These are phyloP conservation scores for Eretmochelys imbricata DNA, from an alignment of 2,113 vertebrate species.

Conservation along the genomic window DNA sequence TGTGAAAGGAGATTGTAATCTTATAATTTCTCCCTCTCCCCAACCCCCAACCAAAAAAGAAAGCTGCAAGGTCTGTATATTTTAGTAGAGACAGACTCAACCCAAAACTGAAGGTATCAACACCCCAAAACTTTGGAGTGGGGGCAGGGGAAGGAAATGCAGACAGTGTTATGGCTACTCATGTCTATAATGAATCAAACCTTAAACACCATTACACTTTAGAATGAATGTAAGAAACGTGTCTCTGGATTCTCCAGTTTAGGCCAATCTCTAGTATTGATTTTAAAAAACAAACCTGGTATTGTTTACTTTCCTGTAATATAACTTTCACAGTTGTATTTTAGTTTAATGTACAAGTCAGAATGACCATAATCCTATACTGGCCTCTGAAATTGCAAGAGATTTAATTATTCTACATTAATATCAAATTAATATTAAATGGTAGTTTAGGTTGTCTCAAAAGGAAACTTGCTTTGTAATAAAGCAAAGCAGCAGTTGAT, in stretches of 20 bases:
- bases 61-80: neutral
- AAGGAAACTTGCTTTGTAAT: neutral
- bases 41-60: neutral
- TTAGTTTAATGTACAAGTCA: neutral
- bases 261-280: neutral
- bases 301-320: neutral
- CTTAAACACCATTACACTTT: neutral
- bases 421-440: neutral
- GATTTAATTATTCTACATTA: neutral
- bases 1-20: neutral
- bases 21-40: neutral
- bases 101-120: neutral
- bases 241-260: neutral
- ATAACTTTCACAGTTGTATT: neutral
- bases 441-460: neutral
- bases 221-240: neutral
- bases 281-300: neutral
- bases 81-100: neutral
- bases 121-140: neutral
- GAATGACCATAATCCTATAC: neutral
- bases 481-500: neutral
- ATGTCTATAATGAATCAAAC: neutral
- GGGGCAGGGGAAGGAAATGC: neutral
- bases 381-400: neutral
- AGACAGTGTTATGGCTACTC: accelerated